phyloP scores from a whole-genome alignment of 2,113 vertebrate genomes.

The Xiphophorus hellerii region DNA sequence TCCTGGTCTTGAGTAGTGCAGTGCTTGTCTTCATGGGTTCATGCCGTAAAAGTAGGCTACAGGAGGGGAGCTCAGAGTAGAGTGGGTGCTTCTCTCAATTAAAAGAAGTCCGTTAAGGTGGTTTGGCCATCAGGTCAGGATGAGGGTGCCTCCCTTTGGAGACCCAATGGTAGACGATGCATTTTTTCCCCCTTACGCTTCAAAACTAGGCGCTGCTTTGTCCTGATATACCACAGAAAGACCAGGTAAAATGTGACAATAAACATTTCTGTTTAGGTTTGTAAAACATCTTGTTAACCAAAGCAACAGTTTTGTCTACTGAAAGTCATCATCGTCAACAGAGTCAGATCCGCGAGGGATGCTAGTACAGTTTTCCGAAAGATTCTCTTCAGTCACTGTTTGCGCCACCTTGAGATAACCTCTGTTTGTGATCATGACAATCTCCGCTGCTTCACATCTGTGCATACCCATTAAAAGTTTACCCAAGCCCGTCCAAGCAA shows the following conservation, averaged over 20 bases:
- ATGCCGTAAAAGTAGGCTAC: too few relatives aligned
- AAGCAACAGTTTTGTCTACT: not conserved
- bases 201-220: not conserved
- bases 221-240: not conserved
- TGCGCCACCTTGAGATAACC: not conserved
- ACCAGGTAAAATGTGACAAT: not conserved
- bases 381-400: not conserved
- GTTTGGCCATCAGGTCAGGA: not conserved
- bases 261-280: conserved; percentile 16
- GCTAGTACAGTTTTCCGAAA: too few relatives aligned
- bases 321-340: not conserved
- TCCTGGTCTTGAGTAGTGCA: too few relatives aligned
- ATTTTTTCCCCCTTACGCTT: not conserved
- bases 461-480: conserved; percentile 13
- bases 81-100: not conserved
- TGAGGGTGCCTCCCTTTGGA: not conserved
- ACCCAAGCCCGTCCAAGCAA: conserved; percentile 31
- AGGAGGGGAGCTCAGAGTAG: too few relatives aligned
- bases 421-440: conserved; percentile 20
- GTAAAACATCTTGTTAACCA: not conserved
- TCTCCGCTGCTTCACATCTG: conserved; percentile 21
- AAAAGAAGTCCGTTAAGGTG: not conserved
- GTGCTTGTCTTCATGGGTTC: too few relatives aligned
- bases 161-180: too few relatives aligned
- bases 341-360: too few relatives aligned